Percentiles rank a stretch among this genome's conserved stretches.
Conservation (phyloP, 2,888 invertebrate species). For the Ophraella communa region DNA sequence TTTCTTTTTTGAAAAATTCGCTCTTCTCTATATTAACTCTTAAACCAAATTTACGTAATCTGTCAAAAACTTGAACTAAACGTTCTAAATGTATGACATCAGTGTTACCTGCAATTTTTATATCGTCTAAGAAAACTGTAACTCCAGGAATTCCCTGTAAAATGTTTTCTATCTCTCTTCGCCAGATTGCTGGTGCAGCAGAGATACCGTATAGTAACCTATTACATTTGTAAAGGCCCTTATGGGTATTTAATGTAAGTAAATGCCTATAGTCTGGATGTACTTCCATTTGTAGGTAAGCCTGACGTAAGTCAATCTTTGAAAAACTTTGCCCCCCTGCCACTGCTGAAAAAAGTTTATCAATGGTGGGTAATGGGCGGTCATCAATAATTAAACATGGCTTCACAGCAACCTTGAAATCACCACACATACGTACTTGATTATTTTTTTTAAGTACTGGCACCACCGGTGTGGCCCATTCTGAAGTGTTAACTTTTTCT, state of each 20-base stretch:
- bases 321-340: slow-evolving; percentile 41
- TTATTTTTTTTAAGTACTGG: neutral
- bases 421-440: slow-evolving; percentile 27
- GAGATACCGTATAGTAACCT: slow-evolving; percentile 51
- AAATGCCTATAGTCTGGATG: slow-evolving; percentile 46
- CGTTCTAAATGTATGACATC: slow-evolving; percentile 38
- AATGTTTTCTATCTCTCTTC: slow-evolving; percentile 43
- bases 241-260: slow-evolving; percentile 53
- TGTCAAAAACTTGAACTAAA: slow-evolving; percentile 26
- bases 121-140: slow-evolving; percentile 49
- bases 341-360: slow-evolving; percentile 35
- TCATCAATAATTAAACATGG: slow-evolving; percentile 16
- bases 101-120: slow-evolving; percentile 44
- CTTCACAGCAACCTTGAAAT: slow-evolving; percentile 30
- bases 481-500: neutral
- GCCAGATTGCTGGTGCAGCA: slow-evolving; percentile 36
- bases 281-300: slow-evolving; percentile 53
- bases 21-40: slow-evolving; percentile 49
- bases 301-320: slow-evolving; percentile 46
- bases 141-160: slow-evolving; percentile 43
- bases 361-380: slow-evolving; percentile 28
- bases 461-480: slow-evolving; percentile 30
- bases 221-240: slow-evolving; percentile 49
- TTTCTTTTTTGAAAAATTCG: slow-evolving; percentile 15
- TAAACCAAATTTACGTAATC: slow-evolving; percentile 40